Percentiles rank a stretch among this genome's conserved stretches.
Evolutionary conservation across 1,140 invertebrate species (phyloP).

Genomic region (Dolichoris vasculosae): DNA sequence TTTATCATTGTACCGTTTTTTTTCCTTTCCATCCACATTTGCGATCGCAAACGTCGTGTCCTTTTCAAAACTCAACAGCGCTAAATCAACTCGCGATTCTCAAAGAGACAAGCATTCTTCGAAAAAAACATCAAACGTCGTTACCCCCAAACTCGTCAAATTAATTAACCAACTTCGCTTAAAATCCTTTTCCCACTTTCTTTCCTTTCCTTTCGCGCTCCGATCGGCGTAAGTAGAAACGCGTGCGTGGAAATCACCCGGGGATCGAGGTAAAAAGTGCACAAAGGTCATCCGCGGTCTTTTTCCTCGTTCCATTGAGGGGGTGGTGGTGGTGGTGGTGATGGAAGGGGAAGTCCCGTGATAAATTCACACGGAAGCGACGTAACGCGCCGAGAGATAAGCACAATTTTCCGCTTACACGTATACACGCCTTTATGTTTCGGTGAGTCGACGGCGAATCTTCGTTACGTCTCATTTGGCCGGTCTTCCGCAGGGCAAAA

Average conservation of each 20-base stretch:
- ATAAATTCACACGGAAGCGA: neutral
- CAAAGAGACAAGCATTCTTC: too few species aligned
- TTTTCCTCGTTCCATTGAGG: neutral
- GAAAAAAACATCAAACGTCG: too few species aligned
- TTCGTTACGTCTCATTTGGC: conserved; percentile 6
- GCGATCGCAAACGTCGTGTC: too few species aligned
- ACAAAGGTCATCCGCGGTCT: neutral
- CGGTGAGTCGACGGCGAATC: neutral
- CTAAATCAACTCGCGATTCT: too few species aligned
- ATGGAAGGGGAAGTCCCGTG: too few species aligned
- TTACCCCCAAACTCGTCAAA: too few species aligned
- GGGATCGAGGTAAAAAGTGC: neutral
- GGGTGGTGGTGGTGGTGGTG: too few species aligned
- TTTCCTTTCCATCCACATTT: too few species aligned
- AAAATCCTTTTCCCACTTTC: too few species aligned
- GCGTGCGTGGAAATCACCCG: neutral
- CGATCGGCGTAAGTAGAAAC: neutral
- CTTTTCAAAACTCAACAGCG: too few species aligned
- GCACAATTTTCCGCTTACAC: neutral
- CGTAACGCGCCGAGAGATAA: neutral
- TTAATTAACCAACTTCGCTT: too few species aligned
- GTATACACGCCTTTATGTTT: neutral
- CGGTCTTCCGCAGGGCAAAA: neutral
- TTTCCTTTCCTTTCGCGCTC: neutral
- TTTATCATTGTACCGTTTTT: too few species aligned